Conservation (phyloP, 1,140 invertebrate species). For the Anastrepha obliqua region DNA sequence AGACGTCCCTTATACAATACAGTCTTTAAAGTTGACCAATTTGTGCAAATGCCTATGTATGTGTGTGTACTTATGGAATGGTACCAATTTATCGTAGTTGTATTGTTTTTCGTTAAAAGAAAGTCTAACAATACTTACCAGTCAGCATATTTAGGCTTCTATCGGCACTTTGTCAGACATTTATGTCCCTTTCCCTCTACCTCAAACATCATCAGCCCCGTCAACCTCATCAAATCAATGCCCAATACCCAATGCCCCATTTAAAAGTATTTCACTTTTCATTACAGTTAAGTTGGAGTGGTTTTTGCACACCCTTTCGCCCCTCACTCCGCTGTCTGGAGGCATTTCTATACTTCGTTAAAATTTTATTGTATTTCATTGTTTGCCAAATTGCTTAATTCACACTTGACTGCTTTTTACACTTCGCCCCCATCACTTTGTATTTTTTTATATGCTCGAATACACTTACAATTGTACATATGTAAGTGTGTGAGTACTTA, state of each 20-base stretch:
- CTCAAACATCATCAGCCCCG: too few relatives aligned
- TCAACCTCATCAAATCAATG: too few relatives aligned
- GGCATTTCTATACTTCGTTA: conserved; percentile 24
- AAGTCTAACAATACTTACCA: neutral
- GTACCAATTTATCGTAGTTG: too few relatives aligned
- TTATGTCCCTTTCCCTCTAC: too few relatives aligned
- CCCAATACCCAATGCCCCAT: neutral
- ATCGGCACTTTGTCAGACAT: neutral
- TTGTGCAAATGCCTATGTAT: too few relatives aligned
- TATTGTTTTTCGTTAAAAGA: too few relatives aligned
- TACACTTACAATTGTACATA: neutral
- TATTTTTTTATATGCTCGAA: conserved; percentile 7
- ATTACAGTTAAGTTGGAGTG: neutral
- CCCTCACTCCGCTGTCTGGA: neutral
- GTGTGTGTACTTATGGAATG: too few relatives aligned
- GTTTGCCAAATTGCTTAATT: conserved; percentile 45
- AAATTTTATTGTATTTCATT: conserved; percentile 54
- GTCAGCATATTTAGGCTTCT: neutral
- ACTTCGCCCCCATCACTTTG: neutral
- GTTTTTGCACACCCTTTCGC: neutral
- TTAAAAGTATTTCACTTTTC: conserved; percentile 33
- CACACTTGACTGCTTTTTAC: conserved; percentile 13
- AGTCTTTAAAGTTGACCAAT: too few relatives aligned
- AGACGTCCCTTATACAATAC: too few relatives aligned
- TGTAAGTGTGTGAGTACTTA: neutral